phyloP scores from a whole-genome alignment of 2,888 invertebrate species.

The Rhagonycha fulva region DNA sequence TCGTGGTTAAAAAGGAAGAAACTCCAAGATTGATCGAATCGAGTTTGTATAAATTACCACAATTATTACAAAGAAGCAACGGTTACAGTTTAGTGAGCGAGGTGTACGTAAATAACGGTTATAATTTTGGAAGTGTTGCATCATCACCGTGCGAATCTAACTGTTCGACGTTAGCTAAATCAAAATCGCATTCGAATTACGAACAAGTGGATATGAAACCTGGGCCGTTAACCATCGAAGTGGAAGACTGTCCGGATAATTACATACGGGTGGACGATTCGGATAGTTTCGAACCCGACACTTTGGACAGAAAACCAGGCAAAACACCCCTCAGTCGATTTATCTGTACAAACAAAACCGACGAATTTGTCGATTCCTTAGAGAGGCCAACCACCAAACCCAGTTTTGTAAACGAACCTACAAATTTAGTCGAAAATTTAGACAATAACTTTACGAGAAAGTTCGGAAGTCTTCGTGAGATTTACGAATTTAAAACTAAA shows the following conservation, averaged over 20 bases:
- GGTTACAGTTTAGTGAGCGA: constrained; percentile 75
- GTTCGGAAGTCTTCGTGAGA: constrained; percentile 74
- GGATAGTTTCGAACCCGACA: constrained; percentile 84
- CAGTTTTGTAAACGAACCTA: constrained; percentile 66
- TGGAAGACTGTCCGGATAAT: constrained; percentile 79
- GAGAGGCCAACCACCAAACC: constrained; percentile 67
- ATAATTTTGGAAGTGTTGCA: constrained; percentile 65
- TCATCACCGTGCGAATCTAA: constrained; percentile 64
- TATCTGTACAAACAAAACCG: constrained; percentile 1
- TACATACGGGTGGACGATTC: constrained; percentile 78
- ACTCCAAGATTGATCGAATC: constrained; percentile 33
- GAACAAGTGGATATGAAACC: constrained; percentile 65
- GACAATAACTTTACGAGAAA: constrained; percentile 55
- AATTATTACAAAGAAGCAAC: constrained; percentile 55
- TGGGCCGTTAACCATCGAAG: constrained; percentile 82
- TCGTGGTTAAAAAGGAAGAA: constrained; percentile 47
- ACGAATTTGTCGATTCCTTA: constrained; percentile 59
- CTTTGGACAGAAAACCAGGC: constrained; percentile 78
- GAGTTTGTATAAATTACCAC: constrained; percentile 59
- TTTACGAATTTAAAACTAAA: constrained; percentile 68
- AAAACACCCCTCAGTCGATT: constrained; percentile 36
- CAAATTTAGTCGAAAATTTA: constrained; percentile 41
- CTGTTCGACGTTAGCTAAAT: constrained; percentile 57
- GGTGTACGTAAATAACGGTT: constrained; percentile 78
- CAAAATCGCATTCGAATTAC: constrained; percentile 55